These are phyloP conservation scores for Oryzaephilus surinamensis DNA, from an alignment of 1,140 invertebrate species.

Conservation along the genomic window DNA sequence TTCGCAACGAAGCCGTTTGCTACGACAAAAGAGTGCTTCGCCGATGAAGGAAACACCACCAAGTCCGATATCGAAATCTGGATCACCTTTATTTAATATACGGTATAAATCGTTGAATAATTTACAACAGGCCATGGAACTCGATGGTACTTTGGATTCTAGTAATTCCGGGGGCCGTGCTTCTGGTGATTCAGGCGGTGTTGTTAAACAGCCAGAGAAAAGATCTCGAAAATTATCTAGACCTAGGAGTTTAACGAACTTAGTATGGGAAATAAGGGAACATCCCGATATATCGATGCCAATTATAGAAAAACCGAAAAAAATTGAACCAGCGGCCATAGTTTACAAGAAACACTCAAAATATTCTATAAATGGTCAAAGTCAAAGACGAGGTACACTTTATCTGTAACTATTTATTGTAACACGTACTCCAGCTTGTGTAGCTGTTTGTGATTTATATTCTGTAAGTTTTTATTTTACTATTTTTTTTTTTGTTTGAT, in stretches of 20 bases:
- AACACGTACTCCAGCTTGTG: slow-evolving; percentile 14
- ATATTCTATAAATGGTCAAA: slow-evolving; percentile 25
- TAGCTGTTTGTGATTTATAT: slow-evolving; percentile 20
- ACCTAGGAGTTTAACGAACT: slow-evolving; percentile 73
- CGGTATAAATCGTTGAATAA: slow-evolving; percentile 74
- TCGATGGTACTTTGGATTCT: slow-evolving; percentile 71
- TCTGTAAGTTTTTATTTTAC: slow-evolving; percentile 14
- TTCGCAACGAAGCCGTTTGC: slow-evolving; percentile 48
- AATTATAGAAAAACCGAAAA: slow-evolving; percentile 30
- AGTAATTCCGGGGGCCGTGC: slow-evolving; percentile 77
- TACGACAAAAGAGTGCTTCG: slow-evolving; percentile 61
- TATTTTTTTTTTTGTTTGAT: slow-evolving; percentile 10
- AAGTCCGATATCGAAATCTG: slow-evolving; percentile 52
- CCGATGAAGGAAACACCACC: slow-evolving; percentile 59
- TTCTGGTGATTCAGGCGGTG: slow-evolving; percentile 61
- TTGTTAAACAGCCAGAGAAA: slow-evolving; percentile 68
- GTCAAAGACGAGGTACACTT: slow-evolving; percentile 26
- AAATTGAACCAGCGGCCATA: slow-evolving; percentile 29
- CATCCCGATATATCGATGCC: slow-evolving; percentile 34
- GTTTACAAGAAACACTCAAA: slow-evolving; percentile 34
- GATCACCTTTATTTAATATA: slow-evolving; percentile 71
- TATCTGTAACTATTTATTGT: slow-evolving; percentile 33
- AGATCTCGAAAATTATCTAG: slow-evolving; percentile 62
- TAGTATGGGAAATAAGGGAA: slow-evolving; percentile 57
- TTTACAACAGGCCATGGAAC: slow-evolving; percentile 64